Evolutionary conservation across 2,888 invertebrate species (phyloP), one percentile per base, ranked within the genome.

Genomic region (Pemphredon lugubris): DNA sequence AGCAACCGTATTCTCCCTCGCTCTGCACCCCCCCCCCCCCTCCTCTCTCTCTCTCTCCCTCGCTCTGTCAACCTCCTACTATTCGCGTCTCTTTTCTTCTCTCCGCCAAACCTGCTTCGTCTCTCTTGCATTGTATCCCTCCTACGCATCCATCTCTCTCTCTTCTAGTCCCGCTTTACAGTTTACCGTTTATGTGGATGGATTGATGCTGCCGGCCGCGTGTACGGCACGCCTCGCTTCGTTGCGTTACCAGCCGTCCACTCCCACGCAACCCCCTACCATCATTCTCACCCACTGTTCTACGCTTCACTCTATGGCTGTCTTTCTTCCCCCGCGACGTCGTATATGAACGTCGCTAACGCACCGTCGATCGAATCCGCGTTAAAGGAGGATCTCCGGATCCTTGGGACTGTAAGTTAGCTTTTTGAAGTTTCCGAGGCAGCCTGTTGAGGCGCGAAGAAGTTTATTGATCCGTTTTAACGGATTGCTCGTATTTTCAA

Each of bases 171-270:
- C 59, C 76, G 78, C 80, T 79, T 76, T 75, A 79, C 74, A 84
- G 86, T 85, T 88, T 84, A 86, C 86, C 86, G 86, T 88, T 86
- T 87, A 87, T 83, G 87, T 85, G 87, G 87, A 87, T 88, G 87
- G 86, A 88, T 88, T 87, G 88, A 88, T 87, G 87, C 87, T 85
- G 88, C 83, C 84, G 85, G 85, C 82, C 83, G 87, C 87, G 87
- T 88, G 88, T 87, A 84, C 84, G 87, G 87, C 88, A 87, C 87
- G 85, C 84, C 85, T 87, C 86, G 87, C 86, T 87, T 84, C 88
- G 84, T 83, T 86, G 88, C 86, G 86, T 84, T 84, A 87, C 86
- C 87, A 87, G 85, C 87, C 91, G 92, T 91, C 91, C 90, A 90
- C 86, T 87, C 91, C 90, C 90, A 90, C 90, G 86, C 88, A 83